A percentile compares a stretch with the other conserved stretches of the same genome.
Conservation (phyloP, 2,113 vertebrate species). For the Orientallactaga bullata region DNA sequence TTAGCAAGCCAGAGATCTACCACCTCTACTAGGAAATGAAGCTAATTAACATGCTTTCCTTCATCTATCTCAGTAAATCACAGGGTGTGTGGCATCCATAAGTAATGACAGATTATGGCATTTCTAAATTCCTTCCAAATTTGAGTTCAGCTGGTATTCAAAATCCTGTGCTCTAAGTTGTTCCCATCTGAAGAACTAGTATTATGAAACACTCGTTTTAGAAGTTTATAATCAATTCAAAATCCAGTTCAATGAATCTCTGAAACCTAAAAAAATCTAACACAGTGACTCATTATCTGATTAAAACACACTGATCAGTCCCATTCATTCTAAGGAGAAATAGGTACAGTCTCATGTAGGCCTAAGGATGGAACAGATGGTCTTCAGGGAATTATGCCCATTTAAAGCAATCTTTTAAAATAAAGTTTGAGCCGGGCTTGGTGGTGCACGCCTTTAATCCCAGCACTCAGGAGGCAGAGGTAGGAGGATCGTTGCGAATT, state of each 20-base stretch:
- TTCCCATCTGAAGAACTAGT: neutral
- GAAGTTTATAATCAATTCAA: slow-evolving; percentile 63
- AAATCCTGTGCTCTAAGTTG: neutral
- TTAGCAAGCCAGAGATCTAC: slow-evolving; percentile 1
- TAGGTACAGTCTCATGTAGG: slow-evolving; percentile 43
- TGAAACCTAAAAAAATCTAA: slow-evolving; percentile 44
- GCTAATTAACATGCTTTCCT: neutral
- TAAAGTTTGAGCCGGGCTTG: no score
- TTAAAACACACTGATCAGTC: slow-evolving; percentile 65
- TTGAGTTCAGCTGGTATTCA: neutral
- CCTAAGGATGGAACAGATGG: slow-evolving; percentile 53
- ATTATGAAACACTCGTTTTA: slow-evolving; percentile 27
- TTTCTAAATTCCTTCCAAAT: slow-evolving; percentile 18
- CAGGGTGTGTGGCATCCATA: slow-evolving; percentile 25
- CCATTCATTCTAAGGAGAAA: slow-evolving; percentile 55
- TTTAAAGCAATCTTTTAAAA: slow-evolving; percentile 56
- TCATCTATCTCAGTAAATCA: neutral
- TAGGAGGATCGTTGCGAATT: no score
- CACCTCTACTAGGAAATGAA: slow-evolving; percentile 33
- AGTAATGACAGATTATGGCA: slow-evolving; percentile 3
- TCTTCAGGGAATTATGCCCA: slow-evolving; percentile 15
- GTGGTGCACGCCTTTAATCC: no score
- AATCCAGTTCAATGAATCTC: slow-evolving; percentile 58
- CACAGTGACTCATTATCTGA: slow-evolving; percentile 56
- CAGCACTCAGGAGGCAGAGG: no score